Evolutionary conservation across 2,888 invertebrate species (phyloP).

Genomic region (Sicus ferrugineus): DNA sequence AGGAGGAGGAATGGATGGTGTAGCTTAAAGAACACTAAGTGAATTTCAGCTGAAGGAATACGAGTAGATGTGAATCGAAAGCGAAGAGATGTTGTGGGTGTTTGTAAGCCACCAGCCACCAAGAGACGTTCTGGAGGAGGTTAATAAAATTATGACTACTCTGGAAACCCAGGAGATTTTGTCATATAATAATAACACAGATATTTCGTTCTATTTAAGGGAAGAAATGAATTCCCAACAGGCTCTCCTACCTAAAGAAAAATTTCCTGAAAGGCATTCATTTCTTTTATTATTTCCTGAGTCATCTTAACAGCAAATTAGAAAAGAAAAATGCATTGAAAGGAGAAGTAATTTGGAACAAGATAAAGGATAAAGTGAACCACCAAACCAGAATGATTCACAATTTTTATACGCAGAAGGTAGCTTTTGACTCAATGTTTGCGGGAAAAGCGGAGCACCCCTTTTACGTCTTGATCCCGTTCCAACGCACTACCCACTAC

Average conservation of each 20-base stretch:
- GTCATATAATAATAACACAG: neutral
- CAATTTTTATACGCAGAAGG: too few species aligned
- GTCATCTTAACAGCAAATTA: too few species aligned
- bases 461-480: too few species aligned
- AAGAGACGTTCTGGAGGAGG: neutral
- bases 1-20: conserved; percentile 23
- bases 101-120: neutral
- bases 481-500: too few species aligned
- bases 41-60: neutral
- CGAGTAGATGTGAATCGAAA: neutral
- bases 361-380: too few species aligned
- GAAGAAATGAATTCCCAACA: neutral
- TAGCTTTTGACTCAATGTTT: too few species aligned
- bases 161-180: neutral
- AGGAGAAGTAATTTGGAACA: too few species aligned
- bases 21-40: neutral
- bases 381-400: too few species aligned
- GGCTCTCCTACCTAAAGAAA: neutral
- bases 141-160: conserved; percentile 5
- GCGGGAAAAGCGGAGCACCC: too few species aligned
- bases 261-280: neutral
- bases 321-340: too few species aligned
- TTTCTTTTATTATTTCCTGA: neutral
- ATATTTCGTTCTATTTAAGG: neutral
- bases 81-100: neutral